Evolutionary conservation across 1,140 invertebrate genomes (phyloP), one percentile per base, ranked within the genome.

Genomic region (Psix sp.): DNA sequence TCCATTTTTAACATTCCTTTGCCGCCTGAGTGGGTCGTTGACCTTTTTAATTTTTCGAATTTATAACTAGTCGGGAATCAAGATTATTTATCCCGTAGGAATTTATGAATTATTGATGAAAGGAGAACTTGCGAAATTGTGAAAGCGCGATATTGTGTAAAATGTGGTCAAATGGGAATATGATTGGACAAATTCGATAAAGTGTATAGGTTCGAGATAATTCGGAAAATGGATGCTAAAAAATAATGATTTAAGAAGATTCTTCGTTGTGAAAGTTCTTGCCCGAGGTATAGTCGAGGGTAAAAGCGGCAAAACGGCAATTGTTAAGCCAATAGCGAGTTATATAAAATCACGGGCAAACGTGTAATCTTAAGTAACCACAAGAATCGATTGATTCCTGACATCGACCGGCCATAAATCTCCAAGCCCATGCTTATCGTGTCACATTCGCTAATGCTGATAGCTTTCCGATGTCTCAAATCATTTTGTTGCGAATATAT

Each of bases 311-410:
- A 77, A 79, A 70, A 78, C 82, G 77, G 67, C 79, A n/a, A n/a
- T n/a, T n/a, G 74, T 57, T 60, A 40, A 39, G 60, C 20, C 66
- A 76, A 71, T 76, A 60, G 71, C 26, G 9, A 60, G 60, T 63
- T 52, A 38, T 48, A 56, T 67, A 42, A 68, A 73, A 54, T 56
- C 35, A 35, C 52, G 18, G 45, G 17, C 56, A 59, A 80, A 77
- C 80, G 77, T 82, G 71, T 80, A 82, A 82, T 83, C 76, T 82
- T 45, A 56, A 5, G 72, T 75, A 77, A 80, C 71, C 38, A 80
- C 36, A 73, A 60, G 63, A 66, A 57, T 48, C 77, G 77, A 83
- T 80, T 80, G 82, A 83, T 83, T 81, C 79, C 77, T 80, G 75
- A 76, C 77, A 76, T 80, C 72, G 71, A 36, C 16, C 60, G 65